These are phyloP conservation scores for Wasmannia auropunctata DNA, from an alignment of 1,140 invertebrate species.

Conservation along the genomic window DNA sequence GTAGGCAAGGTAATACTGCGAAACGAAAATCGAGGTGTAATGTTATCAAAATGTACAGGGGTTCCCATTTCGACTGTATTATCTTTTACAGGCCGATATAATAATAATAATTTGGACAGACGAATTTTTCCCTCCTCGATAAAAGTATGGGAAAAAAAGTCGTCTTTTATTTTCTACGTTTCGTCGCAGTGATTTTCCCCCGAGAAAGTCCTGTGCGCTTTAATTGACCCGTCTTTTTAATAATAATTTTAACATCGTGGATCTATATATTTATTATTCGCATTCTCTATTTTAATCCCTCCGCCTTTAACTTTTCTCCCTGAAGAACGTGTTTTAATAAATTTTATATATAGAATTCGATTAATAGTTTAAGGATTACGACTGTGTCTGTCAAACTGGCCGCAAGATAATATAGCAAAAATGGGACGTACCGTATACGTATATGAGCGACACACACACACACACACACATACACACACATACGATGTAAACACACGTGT, in stretches of 20 bases:
- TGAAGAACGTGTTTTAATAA: not conserved
- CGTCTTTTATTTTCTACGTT: not conserved
- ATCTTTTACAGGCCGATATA: conserved; percentile 1
- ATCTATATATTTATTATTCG: not conserved
- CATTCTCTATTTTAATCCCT: not conserved
- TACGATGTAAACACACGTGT: conserved; percentile 24
- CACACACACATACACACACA: not conserved
- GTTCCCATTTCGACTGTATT: not conserved
- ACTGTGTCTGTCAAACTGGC: not conserved
- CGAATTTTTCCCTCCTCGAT: not conserved
- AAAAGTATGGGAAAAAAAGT: not conserved
- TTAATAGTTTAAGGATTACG: not conserved
- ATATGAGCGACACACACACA: not conserved
- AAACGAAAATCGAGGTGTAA: conserved; percentile 15
- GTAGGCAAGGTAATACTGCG: not conserved
- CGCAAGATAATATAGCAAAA: conserved; percentile 20
- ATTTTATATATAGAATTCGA: not conserved
- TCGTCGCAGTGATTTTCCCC: not conserved
- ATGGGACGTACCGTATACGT: not conserved
- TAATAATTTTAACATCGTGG: not conserved
- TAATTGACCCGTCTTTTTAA: not conserved
- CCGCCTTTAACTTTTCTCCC: not conserved
- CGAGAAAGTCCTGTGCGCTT: not conserved
- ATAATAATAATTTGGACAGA: not conserved
- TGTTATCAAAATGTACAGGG: conserved; percentile 17